These are phyloP conservation scores for Carterocephalus palaemon DNA, from an alignment of 2,888 invertebrate species.

Conservation along the genomic window DNA sequence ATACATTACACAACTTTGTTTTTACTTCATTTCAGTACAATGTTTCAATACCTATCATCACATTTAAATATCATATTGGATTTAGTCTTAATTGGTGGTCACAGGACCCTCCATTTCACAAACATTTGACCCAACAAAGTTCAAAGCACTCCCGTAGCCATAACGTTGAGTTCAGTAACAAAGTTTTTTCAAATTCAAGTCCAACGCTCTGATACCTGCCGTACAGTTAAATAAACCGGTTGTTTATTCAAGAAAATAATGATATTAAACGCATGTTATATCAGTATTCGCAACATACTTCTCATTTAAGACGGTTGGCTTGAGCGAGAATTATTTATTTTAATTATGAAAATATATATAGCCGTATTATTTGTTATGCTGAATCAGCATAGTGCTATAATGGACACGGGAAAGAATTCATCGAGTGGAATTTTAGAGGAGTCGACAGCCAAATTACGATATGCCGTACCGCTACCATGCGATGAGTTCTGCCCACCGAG, in stretches of 20 bases:
- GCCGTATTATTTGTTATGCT: constrained; percentile 1
- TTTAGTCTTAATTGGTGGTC: too few species aligned
- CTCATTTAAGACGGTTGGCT: constrained; percentile 1
- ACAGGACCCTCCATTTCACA: neutral
- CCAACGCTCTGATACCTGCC: constrained; percentile 12
- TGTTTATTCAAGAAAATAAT: neutral
- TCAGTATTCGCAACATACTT: neutral
- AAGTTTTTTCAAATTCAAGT: constrained; percentile 17
- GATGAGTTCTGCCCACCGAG: constrained; percentile 41
- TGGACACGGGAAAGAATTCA: constrained; percentile 1
- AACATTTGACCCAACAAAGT: neutral
- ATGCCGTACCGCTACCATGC: constrained; percentile 43
- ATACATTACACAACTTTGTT: too few species aligned
- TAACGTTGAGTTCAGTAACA: too few species aligned
- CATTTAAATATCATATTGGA: too few species aligned
- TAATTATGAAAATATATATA: constrained; percentile 7
- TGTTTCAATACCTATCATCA: too few species aligned
- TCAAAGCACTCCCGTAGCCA: neutral
- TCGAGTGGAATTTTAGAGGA: constrained; percentile 40
- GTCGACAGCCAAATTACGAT: constrained; percentile 37
- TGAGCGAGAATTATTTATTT: neutral
- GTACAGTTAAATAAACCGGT: constrained; percentile 21
- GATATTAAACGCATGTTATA: neutral
- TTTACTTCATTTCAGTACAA: too few species aligned
- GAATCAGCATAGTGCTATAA: constrained; percentile 1